Evolutionary conservation across 2,113 vertebrate species (phyloP).

Genomic region (Trogon surrucura): DNA sequence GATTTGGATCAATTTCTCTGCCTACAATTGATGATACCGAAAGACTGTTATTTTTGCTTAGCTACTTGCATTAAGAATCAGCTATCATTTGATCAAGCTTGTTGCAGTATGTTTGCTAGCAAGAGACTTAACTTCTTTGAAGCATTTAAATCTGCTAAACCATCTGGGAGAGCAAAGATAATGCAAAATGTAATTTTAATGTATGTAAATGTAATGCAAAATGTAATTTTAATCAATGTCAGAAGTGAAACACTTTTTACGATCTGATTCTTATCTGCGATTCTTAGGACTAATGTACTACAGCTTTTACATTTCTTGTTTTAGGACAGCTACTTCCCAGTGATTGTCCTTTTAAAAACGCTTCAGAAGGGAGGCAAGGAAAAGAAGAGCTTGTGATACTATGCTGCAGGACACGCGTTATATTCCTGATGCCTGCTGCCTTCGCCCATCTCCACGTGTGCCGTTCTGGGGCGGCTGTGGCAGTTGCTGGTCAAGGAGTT

Average conservation of each 20-base stretch:
- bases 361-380: not conserved
- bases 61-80: not conserved
- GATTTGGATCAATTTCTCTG: not conserved
- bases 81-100: not conserved
- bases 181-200: constrained; percentile 30
- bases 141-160: constrained; percentile 31
- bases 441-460: not conserved
- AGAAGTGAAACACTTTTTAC: not conserved
- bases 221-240: constrained; percentile 22
- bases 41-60: constrained; percentile 3
- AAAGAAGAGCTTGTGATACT: not conserved
- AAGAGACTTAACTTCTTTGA: not conserved
- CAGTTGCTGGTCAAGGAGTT: not conserved
- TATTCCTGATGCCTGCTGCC: not conserved
- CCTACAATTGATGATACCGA: not conserved
- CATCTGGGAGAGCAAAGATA: constrained; percentile 8
- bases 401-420: fast-evolving
- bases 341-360: not conserved
- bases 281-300: not conserved
- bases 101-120: constrained; percentile 20
- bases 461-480: not conserved
- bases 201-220: constrained; percentile 27
- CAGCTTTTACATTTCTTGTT: constrained; percentile 1
- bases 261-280: not conserved
- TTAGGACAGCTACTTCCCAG: not conserved